These are phyloP conservation scores for Calcarius ornatus DNA, from an alignment of 2,113 vertebrate species.

Conservation along the genomic window DNA sequence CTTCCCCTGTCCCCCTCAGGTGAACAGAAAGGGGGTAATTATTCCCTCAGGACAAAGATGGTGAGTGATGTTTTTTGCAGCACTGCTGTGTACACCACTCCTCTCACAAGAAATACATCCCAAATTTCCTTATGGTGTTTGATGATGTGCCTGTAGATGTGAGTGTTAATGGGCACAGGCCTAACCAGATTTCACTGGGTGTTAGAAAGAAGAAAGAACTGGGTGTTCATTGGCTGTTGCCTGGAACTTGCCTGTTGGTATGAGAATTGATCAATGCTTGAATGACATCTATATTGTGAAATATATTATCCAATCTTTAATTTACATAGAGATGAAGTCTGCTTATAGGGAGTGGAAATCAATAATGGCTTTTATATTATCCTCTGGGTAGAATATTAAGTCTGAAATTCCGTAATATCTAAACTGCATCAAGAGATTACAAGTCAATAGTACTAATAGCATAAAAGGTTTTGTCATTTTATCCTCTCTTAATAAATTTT, in stretches of 20 bases:
- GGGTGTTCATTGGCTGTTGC: not conserved
- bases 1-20: not conserved
- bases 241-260: not conserved
- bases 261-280: not conserved
- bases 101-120: not conserved
- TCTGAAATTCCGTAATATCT: not conserved
- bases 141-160: not conserved
- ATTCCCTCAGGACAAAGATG: not conserved
- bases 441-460: constrained; percentile 3
- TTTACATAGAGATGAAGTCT: constrained; percentile 46
- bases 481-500: not conserved
- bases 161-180: not conserved
- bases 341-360: constrained; percentile 33
- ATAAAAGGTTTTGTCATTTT: not conserved
- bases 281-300: constrained; percentile 27
- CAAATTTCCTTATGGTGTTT: not conserved
- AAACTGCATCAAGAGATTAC: constrained; percentile 35
- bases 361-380: constrained; percentile 47
- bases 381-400: constrained; percentile 2
- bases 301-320: constrained; percentile 17
- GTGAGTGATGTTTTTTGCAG: not conserved
- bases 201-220: not conserved
- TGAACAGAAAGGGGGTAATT: not conserved
- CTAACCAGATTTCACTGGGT: not conserved
- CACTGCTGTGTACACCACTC: not conserved